A percentile compares a stretch with the other conserved stretches of the same genome.
phyloP scores from a whole-genome alignment of 2,113 vertebrate species.

The Nyctibius bracteatus region DNA sequence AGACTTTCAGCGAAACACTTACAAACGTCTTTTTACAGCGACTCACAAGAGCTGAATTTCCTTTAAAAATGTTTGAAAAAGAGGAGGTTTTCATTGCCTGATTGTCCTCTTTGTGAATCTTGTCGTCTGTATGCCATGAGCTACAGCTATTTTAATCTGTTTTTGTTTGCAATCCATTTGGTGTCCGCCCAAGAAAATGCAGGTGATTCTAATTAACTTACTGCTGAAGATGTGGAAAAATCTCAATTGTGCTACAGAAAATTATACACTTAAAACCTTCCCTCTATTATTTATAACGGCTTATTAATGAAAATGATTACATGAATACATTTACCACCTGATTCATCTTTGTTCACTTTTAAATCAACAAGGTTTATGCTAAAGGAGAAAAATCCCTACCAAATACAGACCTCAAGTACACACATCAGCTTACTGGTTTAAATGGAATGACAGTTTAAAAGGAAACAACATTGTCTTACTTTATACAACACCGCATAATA shows the following conservation, averaged over 20 bases:
- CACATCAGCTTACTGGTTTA: slow-evolving; percentile 51
- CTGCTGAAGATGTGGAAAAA: slow-evolving; percentile 75
- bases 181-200: slow-evolving; percentile 81
- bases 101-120: slow-evolving; percentile 83
- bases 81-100: slow-evolving; percentile 83
- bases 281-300: slow-evolving; percentile 73
- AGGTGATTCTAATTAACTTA: slow-evolving; percentile 92
- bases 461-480: slow-evolving; percentile 53
- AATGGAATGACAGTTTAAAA: slow-evolving; percentile 62
- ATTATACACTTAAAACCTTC: slow-evolving; percentile 72
- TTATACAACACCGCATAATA: slow-evolving; percentile 54
- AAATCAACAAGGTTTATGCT: slow-evolving; percentile 60
- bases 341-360: slow-evolving; percentile 67
- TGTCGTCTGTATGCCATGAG: slow-evolving; percentile 95
- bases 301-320: slow-evolving; percentile 76
- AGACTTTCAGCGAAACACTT: slow-evolving; percentile 83
- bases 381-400: slow-evolving; percentile 55
- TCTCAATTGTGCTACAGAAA: slow-evolving; percentile 64
- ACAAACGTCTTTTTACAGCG: slow-evolving; percentile 71
- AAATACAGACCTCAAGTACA: slow-evolving; percentile 48
- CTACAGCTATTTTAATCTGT: slow-evolving; percentile 80
- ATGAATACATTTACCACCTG: slow-evolving; percentile 72
- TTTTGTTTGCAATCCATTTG: slow-evolving; percentile 83
- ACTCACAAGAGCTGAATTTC: slow-evolving; percentile 90
- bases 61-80: slow-evolving; percentile 81